A percentile compares a stretch with the other conserved stretches of the same genome.
phyloP scores from a whole-genome alignment of 2,888 invertebrate species.

The Sialis lutaria region DNA sequence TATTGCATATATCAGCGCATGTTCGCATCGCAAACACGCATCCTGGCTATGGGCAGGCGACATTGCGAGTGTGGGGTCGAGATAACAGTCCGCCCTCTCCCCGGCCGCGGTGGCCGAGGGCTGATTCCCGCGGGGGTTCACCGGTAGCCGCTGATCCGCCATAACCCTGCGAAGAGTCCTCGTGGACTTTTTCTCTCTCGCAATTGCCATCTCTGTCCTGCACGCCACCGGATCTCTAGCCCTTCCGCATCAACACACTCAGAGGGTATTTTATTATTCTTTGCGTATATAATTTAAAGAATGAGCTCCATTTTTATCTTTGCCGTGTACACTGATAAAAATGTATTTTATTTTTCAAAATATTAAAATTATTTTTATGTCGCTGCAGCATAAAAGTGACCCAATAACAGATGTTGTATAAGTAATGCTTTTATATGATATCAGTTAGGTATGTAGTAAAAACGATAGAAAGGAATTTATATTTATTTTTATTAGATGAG shows the following conservation, averaged over 20 bases:
- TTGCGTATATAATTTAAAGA: background rate
- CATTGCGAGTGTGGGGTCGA: background rate
- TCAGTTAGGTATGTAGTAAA: no score
- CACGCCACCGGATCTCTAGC: background rate
- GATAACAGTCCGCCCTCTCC: background rate
- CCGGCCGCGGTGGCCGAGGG: background rate
- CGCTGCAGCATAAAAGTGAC: no score
- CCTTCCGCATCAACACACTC: background rate
- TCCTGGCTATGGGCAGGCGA: background rate
- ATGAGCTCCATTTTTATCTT: background rate
- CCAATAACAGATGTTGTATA: no score
- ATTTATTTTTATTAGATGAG: no score
- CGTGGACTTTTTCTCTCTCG: background rate
- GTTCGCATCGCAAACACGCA: no score
- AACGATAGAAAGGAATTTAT: no score
- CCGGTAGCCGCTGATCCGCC: background rate
- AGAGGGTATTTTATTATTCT: background rate
- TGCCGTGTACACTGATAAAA: background rate
- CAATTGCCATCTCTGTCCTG: background rate
- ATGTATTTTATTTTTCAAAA: background rate
- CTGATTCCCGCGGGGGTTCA: background rate
- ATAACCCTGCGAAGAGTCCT: background rate
- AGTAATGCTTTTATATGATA: no score
- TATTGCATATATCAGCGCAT: no score
- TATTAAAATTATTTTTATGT: no score